Evolutionary conservation across 2,113 vertebrate genomes (phyloP).

Genomic region (Etia nguti): DNA sequence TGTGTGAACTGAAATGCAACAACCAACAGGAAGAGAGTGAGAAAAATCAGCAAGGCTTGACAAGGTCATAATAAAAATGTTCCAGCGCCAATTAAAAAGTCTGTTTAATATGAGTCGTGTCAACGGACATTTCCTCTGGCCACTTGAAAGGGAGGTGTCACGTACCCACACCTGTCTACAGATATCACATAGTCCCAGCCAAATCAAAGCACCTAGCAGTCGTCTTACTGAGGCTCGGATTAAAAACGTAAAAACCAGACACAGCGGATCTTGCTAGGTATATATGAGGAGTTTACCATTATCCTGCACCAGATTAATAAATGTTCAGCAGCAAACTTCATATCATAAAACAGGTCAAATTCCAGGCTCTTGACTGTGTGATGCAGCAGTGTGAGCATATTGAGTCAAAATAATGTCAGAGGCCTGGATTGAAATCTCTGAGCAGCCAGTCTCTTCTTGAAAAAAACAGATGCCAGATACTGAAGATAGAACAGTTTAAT

Average conservation of each 20-base stretch:
- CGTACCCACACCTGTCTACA: not conserved
- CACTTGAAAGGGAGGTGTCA: not conserved
- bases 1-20: conserved; percentile 9
- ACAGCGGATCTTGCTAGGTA: too few species aligned
- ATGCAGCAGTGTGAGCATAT: not conserved
- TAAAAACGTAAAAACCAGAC: not conserved
- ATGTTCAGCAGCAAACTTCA: not conserved
- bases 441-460: too few species aligned
- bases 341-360: not conserved
- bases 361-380: not conserved
- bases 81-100: not conserved
- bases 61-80: not conserved
- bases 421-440: not conserved
- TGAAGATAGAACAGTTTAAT: not conserved
- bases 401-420: not conserved
- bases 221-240: not conserved
- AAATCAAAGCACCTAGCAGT: not conserved
- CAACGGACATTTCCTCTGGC: not conserved
- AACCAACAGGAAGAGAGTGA: not conserved
- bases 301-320: not conserved
- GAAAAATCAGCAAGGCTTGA: not conserved
- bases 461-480: not conserved
- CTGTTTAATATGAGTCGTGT: not conserved
- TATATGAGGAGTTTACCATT: not conserved
- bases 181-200: not conserved